Percentiles rank a stretch among this genome's conserved stretches.
phyloP scores from a whole-genome alignment of 2,888 invertebrate species.

The Eueremaeus valkanovi region DNA sequence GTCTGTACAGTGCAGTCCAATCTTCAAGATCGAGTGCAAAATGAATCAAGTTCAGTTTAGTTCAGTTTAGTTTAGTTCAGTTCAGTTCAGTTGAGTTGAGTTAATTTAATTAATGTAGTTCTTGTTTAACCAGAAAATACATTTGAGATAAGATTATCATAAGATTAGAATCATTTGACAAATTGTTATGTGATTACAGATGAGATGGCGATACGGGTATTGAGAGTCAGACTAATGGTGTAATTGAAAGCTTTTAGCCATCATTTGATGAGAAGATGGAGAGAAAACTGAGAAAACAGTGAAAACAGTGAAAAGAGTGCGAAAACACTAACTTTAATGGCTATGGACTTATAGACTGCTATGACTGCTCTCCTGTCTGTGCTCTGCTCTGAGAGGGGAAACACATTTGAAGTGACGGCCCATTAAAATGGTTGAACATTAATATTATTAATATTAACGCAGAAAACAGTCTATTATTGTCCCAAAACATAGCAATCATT shows the following conservation, averaged over 20 bases:
- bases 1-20: no score
- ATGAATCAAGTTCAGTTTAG: no score
- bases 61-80: no score
- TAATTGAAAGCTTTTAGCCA: constrained; percentile 12
- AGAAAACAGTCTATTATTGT: not conserved
- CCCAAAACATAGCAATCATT: not conserved
- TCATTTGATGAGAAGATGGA: constrained; percentile 25
- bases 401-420: constrained; percentile 9
- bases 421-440: constrained; percentile 36
- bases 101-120: no score
- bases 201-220: constrained; percentile 16
- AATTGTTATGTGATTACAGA: not conserved
- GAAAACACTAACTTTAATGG: not conserved
- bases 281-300: not conserved
- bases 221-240: not conserved
- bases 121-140: no score
- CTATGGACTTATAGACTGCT: no score
- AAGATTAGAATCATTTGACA: not conserved
- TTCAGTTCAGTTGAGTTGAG: no score
- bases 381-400: not conserved
- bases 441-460: constrained; percentile 15
- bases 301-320: not conserved
- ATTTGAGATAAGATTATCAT: no score
- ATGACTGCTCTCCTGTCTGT: no score
- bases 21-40: no score